Evolutionary conservation across 2,113 vertebrate genomes (phyloP).

Genomic region (Rhinolophus sinicus): DNA sequence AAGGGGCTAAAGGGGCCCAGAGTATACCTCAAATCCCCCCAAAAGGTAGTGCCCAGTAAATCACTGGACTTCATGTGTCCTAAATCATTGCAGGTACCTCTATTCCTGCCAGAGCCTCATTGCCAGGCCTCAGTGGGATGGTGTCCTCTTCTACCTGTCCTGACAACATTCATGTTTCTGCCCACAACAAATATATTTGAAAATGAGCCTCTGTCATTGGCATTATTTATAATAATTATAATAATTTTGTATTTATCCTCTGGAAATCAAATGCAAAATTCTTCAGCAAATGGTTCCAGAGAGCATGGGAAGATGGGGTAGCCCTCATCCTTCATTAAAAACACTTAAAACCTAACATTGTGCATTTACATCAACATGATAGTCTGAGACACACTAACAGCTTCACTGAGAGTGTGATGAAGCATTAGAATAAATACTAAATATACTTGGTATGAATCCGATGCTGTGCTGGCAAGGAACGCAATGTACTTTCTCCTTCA

Average conservation of each 20-base stretch:
- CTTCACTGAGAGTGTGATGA: neutral
- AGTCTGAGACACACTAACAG: neutral
- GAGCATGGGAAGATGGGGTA: neutral
- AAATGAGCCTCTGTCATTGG: neutral
- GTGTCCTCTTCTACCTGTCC: neutral
- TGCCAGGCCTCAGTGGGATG: accelerated
- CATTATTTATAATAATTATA: neutral
- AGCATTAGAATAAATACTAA: neutral
- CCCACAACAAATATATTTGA: neutral
- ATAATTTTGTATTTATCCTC: neutral
- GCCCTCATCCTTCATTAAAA: neutral
- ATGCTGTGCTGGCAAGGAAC: neutral
- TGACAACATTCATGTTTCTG: neutral
- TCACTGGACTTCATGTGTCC: neutral
- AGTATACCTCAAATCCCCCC: neutral
- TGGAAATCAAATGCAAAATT: neutral
- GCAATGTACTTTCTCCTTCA: neutral
- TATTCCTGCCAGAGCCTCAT: neutral
- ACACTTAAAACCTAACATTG: neutral
- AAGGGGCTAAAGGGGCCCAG: neutral
- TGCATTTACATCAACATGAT: neutral
- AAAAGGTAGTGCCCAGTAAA: neutral
- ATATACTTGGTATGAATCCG: neutral
- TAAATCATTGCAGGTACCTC: neutral
- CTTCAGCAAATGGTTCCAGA: neutral